Base-by-base conservation (phyloP, 2,888 invertebrate species). In the Chaetogeoica ovagalla region DNA sequence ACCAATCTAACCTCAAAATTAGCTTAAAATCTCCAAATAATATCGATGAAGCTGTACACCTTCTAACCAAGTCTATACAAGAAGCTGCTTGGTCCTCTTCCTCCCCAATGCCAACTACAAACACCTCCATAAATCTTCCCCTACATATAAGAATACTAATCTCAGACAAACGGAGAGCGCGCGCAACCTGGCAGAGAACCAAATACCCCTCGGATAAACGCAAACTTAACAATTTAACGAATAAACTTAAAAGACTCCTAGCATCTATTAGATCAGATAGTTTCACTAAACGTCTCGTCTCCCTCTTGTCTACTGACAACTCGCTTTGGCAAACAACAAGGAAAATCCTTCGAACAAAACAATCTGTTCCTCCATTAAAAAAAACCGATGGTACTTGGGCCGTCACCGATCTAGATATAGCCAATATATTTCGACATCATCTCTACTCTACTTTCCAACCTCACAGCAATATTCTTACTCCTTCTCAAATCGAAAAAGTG, bases 121-220 rank as follows among this genome's bases (percentile, higher is more conserved):
- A 62, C 60, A 5, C 13, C 43, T 13, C 17, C 23, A 48, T 2
- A 21, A 62, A 72, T 60, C 72, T 62, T 72, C 48, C 60, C 13
- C 43, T 60, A 9, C 48, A 60, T 62, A 62, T 72, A 21, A 72
- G 72, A 72, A 43, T 48, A 5, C 17, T 68, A 68, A 68, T 68
- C 6, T 68, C 23, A 52, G 23, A 68, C 30, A 62, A 62, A 62
- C 15, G 62, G 15, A 62, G 23, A 30, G 23, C 30, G 19, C 59
- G 71, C n/a, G 59, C 71, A 7, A 71, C 59, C 19, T 74, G 74
- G 55, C 65, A 74, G 9, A 63, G 37, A 55, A 65, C 74, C 37
- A 74, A 55, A 63, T 65, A 74, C 30, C 74, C 74, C 30, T 65
- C 37, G 3, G 74, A 74, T 8, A 74, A 74, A 65, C 63, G 23